phyloP scores from a whole-genome alignment of 2,888 invertebrate species.

The Heliconius ismenius region DNA sequence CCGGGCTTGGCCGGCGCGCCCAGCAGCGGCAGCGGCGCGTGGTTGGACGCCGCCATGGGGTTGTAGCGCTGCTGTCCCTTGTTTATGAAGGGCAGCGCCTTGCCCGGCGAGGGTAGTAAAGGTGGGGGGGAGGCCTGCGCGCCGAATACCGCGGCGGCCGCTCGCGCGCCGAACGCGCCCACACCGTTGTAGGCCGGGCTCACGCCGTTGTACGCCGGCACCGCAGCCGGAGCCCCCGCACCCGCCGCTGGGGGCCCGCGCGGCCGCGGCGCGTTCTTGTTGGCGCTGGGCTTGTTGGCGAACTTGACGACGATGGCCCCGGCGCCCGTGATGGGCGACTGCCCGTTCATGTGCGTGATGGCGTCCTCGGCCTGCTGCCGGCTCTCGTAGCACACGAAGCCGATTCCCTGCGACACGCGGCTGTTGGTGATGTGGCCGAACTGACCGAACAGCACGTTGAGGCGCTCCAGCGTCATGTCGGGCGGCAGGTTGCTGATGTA shows the following conservation, averaged over 20 bases:
- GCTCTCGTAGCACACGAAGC: slow-evolving; percentile 76
- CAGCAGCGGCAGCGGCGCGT: slow-evolving; percentile 71
- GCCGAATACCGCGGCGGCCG: slow-evolving; percentile 68
- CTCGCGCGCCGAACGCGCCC: slow-evolving; percentile 69
- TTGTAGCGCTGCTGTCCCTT: slow-evolving; percentile 79
- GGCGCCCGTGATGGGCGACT: slow-evolving; percentile 70
- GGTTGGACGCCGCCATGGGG: slow-evolving; percentile 77
- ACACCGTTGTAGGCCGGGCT: slow-evolving; percentile 72
- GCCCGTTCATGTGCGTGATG: slow-evolving; percentile 73
- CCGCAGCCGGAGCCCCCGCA: slow-evolving; percentile 57
- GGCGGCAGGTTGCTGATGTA: slow-evolving; percentile 80
- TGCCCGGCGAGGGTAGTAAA: slow-evolving; percentile 76
- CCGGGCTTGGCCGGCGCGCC: slow-evolving; percentile 74
- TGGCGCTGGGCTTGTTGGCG: slow-evolving; percentile 76
- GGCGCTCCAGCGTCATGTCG: slow-evolving; percentile 77
- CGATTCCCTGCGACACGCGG: slow-evolving; percentile 78
- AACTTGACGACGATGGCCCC: slow-evolving; percentile 78
- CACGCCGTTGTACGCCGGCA: slow-evolving; percentile 70
- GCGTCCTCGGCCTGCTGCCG: slow-evolving; percentile 77
- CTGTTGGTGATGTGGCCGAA: slow-evolving; percentile 78
- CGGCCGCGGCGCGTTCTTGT: slow-evolving; percentile 70
- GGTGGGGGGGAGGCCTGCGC: slow-evolving; percentile 77
- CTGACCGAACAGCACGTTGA: slow-evolving; percentile 71
- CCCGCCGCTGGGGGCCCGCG: slow-evolving; percentile 61
- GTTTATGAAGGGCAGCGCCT: slow-evolving; percentile 78